These are phyloP conservation scores for Nannospalax galili DNA, from an alignment of 2,113 vertebrate species.

Conservation along the genomic window DNA sequence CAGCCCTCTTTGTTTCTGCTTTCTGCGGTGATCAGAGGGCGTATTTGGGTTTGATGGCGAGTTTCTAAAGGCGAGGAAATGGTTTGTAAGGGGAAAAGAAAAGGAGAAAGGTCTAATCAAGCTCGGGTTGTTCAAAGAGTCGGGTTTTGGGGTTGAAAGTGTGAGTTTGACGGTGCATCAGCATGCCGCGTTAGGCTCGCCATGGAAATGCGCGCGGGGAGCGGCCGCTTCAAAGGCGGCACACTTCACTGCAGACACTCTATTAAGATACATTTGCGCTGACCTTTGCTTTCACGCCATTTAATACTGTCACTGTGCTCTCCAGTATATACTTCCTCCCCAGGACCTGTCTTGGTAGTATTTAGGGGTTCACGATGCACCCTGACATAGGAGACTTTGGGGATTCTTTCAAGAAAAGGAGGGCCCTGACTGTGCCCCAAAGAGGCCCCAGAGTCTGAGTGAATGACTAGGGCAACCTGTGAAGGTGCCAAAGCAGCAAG, in stretches of 20 bases:
- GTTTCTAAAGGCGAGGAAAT: conserved; percentile 93
- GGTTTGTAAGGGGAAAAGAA: conserved; percentile 91
- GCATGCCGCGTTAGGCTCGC: conserved; percentile 90
- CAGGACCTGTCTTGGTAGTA: conserved; percentile 69
- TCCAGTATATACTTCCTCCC: conserved; percentile 84
- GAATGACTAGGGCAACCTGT: conserved; percentile 44
- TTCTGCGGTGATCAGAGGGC: conserved; percentile 91
- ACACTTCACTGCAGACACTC: conserved; percentile 92
- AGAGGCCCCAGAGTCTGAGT: conserved; percentile 54
- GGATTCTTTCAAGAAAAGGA: conserved; percentile 62
- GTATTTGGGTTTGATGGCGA: conserved; percentile 90
- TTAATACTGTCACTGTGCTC: conserved; percentile 89
- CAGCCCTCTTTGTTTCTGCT: conserved; percentile 90
- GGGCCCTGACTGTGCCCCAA: conserved; percentile 60
- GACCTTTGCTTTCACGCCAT: conserved; percentile 92
- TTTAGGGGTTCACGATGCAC: conserved; percentile 74
- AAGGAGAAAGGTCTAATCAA: conserved; percentile 93
- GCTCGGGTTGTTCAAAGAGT: conserved; percentile 92
- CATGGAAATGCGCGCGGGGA: conserved; percentile 91
- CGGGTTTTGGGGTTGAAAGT: conserved; percentile 91
- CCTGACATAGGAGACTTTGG: conserved; percentile 22
- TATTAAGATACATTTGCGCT: conserved; percentile 93
- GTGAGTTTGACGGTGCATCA: conserved; percentile 92
- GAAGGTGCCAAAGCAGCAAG: conserved; percentile 54
- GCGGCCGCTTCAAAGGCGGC: conserved; percentile 90